Evolutionary conservation across 2,113 vertebrate genomes (phyloP).

Genomic region (Phalacrocorax aristotelis): DNA sequence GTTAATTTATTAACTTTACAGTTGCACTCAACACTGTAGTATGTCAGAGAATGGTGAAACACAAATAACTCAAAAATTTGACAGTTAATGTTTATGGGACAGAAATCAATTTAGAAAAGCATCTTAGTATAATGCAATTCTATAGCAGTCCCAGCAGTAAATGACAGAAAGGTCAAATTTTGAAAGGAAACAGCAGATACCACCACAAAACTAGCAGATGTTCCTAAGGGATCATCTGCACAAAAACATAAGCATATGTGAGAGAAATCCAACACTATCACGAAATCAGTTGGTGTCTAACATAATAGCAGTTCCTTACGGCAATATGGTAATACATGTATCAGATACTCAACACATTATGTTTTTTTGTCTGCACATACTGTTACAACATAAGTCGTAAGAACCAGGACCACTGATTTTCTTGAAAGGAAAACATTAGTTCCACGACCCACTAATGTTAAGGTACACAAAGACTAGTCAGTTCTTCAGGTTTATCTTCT

Average conservation of each 20-base stretch:
- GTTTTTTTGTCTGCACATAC: slow-evolving; percentile 65
- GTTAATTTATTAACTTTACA: neutral
- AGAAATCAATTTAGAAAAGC: slow-evolving; percentile 17
- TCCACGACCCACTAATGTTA: neutral
- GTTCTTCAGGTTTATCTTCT: neutral
- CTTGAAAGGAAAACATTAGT: slow-evolving; percentile 18
- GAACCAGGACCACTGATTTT: slow-evolving; percentile 36
- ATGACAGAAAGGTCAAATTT: slow-evolving; percentile 65
- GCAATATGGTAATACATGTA: slow-evolving; percentile 74
- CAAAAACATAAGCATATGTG: slow-evolving; percentile 86
- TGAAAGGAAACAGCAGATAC: slow-evolving; percentile 78
- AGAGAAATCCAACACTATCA: slow-evolving; percentile 83
- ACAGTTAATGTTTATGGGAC: neutral
- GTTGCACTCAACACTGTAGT: neutral
- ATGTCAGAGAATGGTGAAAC: neutral
- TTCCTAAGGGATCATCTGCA: slow-evolving; percentile 78
- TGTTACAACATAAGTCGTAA: slow-evolving; percentile 64
- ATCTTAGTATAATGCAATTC: slow-evolving; percentile 15
- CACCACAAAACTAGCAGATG: slow-evolving; percentile 82
- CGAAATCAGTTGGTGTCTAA: slow-evolving; percentile 78
- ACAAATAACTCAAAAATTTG: neutral
- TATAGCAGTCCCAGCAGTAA: slow-evolving; percentile 39
- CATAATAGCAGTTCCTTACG: slow-evolving; percentile 81
- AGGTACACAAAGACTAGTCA: neutral
- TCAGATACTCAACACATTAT: slow-evolving; percentile 79